A percentile compares a stretch with the other conserved stretches of the same genome.
Evolutionary conservation across 2,888 invertebrate species (phyloP).

Genomic region (Cephus pygmeus): DNA sequence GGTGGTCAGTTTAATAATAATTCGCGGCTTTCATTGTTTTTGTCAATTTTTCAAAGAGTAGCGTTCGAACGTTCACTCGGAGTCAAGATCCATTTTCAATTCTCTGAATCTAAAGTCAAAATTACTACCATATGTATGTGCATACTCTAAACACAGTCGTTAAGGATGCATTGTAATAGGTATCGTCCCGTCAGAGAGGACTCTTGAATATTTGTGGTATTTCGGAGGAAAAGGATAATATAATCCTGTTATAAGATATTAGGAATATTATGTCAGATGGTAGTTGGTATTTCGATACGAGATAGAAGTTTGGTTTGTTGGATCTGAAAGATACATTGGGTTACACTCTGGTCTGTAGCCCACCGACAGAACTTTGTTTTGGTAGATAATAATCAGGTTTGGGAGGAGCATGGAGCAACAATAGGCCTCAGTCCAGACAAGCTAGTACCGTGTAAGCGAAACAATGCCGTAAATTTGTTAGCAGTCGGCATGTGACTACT

Average conservation of each 20-base stretch:
- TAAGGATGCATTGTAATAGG: not conserved
- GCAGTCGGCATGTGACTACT: not conserved
- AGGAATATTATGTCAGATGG: not conserved
- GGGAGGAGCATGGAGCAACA: not conserved
- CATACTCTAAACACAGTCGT: not conserved
- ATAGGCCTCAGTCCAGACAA: not conserved
- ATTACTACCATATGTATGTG: not conserved
- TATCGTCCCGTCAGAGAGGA: not conserved
- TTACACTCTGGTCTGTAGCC: not conserved
- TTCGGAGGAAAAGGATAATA: not conserved
- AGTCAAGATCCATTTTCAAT: not conserved
- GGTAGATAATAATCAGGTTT: slow-evolving; percentile 1
- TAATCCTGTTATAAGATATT: not conserved
- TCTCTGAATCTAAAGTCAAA: not conserved
- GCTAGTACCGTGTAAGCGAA: not conserved
- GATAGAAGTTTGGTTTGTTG: not conserved
- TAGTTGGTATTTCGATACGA: not conserved
- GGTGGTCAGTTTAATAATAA: no score
- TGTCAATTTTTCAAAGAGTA: not conserved
- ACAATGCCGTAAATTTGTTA: slow-evolving; percentile 18
- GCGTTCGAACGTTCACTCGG: not conserved
- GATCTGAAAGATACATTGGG: not conserved
- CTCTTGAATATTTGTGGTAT: not conserved
- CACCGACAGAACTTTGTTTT: not conserved
- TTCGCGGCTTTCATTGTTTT: not conserved